Evolutionary conservation across 2,113 vertebrate genomes (phyloP).

Genomic region (Gobius niger): DNA sequence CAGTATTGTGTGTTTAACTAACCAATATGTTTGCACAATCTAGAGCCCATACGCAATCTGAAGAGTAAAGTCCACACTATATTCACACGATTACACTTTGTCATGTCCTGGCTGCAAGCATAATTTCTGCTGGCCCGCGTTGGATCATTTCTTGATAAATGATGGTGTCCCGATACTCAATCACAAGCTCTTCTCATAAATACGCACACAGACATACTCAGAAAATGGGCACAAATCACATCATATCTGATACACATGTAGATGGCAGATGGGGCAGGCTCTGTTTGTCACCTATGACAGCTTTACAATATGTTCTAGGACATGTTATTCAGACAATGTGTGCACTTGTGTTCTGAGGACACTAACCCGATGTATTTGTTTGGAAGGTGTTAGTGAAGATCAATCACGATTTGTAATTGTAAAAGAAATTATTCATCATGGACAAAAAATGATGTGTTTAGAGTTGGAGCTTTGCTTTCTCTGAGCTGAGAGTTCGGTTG

Average conservation of each 20-base stretch:
- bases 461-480: too few species aligned
- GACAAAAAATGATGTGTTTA: too few species aligned
- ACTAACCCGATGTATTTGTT: conserved; percentile 22
- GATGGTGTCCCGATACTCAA: conserved; percentile 33
- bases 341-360: conserved; percentile 43
- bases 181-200: conserved; percentile 30
- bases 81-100: conserved; percentile 44
- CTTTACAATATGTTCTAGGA: conserved; percentile 57
- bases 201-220: conserved; percentile 15
- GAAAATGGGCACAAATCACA: conserved; percentile 38
- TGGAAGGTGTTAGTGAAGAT: background rate
- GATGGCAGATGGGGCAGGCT: conserved; percentile 53
- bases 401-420: background rate
- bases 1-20: background rate
- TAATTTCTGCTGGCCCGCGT: conserved; percentile 35
- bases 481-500: too few species aligned
- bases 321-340: conserved; percentile 40
- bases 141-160: conserved; percentile 62
- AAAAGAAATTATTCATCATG: background rate
- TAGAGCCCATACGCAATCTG: background rate
- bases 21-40: conserved; percentile 7
- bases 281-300: conserved; percentile 46
- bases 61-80: conserved; percentile 32
- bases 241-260: conserved; percentile 21
- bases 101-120: conserved; percentile 32